Evolutionary conservation across 2,113 vertebrate species (phyloP).

Genomic region (Catharus fuscescens): DNA sequence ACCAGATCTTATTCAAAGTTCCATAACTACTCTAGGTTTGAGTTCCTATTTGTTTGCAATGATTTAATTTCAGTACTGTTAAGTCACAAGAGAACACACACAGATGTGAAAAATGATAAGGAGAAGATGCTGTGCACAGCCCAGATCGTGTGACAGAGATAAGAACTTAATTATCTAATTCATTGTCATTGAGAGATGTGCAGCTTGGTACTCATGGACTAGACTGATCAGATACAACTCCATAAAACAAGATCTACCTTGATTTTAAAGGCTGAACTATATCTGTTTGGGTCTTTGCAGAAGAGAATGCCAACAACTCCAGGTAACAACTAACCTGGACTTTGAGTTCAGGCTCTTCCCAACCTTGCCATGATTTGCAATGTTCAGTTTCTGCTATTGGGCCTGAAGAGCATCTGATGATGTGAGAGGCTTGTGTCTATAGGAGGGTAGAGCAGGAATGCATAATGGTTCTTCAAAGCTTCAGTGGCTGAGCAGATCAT

Average conservation of each 20-base stretch:
- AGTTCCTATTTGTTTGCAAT: neutral
- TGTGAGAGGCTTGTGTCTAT: neutral
- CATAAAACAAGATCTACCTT: neutral
- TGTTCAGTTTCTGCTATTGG: neutral
- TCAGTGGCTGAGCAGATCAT: neutral
- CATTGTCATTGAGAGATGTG: neutral
- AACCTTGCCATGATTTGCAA: neutral
- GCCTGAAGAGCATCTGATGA: neutral
- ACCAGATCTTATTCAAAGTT: neutral
- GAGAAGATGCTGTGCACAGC: neutral
- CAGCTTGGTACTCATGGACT: neutral
- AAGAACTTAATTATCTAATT: neutral
- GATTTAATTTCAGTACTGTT: neutral
- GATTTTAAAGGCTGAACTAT: neutral
- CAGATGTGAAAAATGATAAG: neutral
- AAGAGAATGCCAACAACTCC: neutral
- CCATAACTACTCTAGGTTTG: neutral
- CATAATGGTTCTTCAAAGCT: neutral
- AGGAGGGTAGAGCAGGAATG: neutral
- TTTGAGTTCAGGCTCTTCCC: neutral
- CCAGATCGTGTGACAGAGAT: neutral
- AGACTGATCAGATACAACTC: neutral
- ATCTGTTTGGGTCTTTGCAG: neutral
- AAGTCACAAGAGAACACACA: neutral
- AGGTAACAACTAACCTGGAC: neutral